phyloP scores from a whole-genome alignment of 2,888 invertebrate genomes.

The Hydroisotoma schaefferi region DNA sequence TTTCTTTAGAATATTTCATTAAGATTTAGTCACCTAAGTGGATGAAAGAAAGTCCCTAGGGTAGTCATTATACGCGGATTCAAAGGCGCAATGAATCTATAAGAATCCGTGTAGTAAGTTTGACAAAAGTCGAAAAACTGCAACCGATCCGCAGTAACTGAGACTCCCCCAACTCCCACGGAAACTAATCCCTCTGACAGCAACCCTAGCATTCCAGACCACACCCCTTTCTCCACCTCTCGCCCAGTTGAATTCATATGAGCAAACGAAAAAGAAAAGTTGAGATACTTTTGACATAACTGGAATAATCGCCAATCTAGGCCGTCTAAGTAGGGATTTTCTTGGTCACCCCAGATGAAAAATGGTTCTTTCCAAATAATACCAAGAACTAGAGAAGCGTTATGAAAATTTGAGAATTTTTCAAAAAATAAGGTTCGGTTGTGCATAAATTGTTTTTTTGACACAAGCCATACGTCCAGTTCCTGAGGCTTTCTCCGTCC shows the following conservation, averaged over 20 bases:
- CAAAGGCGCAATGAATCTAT: conserved; percentile 31
- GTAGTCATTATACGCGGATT: not conserved
- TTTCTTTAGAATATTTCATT: too few relatives aligned
- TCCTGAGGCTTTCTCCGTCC: conserved; percentile 14
- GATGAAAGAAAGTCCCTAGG: conserved; percentile 10
- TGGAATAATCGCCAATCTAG: conserved; percentile 30
- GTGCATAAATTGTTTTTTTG: conserved; percentile 11
- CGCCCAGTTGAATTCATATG: conserved; percentile 8
- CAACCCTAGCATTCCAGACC: conserved; percentile 25
- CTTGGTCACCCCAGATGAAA: conserved; percentile 31
- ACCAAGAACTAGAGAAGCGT: conserved; percentile 14
- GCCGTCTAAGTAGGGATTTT: conserved; percentile 33
- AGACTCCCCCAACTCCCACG: conserved; percentile 34
- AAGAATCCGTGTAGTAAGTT: conserved; percentile 32
- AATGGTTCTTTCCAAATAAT: conserved; percentile 37
- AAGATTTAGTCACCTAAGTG: too few relatives aligned
- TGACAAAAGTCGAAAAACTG: conserved; percentile 29
- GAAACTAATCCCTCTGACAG: conserved; percentile 15
- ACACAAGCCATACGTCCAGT: conserved; percentile 26
- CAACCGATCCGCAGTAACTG: conserved; percentile 27
- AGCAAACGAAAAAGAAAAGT: conserved; percentile 15
- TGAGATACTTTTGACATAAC: conserved; percentile 20
- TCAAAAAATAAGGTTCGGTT: conserved; percentile 17
- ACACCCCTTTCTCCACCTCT: not conserved
- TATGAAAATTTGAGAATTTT: conserved; percentile 24